Conservation (phyloP, 2,113 vertebrate genomes). For the Murina feae region DNA sequence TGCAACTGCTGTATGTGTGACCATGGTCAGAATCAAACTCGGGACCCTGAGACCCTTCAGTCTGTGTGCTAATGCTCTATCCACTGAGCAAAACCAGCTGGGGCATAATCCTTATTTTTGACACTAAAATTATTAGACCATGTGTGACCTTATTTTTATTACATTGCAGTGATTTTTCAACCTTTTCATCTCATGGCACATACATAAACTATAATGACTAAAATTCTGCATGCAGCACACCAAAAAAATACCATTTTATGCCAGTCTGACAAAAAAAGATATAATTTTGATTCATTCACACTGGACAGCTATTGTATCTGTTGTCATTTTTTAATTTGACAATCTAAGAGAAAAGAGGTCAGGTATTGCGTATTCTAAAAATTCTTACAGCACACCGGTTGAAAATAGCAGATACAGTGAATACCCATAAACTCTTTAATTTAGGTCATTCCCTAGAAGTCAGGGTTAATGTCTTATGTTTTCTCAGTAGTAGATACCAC, state of each 20-base stretch:
- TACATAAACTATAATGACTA: background rate
- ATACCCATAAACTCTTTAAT: background rate
- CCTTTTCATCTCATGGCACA: background rate
- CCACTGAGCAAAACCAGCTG: no score
- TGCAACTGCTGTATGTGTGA: no score
- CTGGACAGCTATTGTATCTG: background rate
- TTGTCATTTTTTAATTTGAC: background rate
- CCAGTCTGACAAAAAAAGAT: background rate
- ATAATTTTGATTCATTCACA: background rate
- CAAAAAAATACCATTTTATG: background rate
- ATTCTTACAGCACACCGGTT: background rate
- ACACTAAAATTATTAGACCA: background rate
- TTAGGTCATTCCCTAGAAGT: background rate
- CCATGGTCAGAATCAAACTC: no score
- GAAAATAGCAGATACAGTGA: background rate
- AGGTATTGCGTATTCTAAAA: background rate
- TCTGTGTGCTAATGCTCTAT: no score
- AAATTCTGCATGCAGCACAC: background rate
- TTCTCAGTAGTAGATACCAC: constrained; percentile 80
- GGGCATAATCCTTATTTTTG: background rate
- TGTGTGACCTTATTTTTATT: background rate
- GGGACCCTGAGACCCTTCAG: no score
- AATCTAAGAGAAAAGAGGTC: background rate
- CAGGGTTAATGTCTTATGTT: constrained; percentile 42
- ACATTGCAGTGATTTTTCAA: background rate